Conservation (phyloP, 2,113 vertebrate species). For the Promerops cafer region DNA sequence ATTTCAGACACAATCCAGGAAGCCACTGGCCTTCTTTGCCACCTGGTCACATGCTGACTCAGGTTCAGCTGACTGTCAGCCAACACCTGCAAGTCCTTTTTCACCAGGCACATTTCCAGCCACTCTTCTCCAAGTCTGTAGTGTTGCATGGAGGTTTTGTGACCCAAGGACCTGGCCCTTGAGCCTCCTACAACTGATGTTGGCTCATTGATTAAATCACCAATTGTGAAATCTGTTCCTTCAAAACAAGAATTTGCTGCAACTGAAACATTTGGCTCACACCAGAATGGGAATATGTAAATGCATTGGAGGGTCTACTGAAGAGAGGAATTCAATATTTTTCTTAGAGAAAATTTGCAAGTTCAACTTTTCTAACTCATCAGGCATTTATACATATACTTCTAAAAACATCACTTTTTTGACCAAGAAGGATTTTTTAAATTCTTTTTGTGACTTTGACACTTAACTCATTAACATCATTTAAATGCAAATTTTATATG, state of each 20-base stretch:
- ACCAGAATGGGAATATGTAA: background rate
- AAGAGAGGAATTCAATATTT: background rate
- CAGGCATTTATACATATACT: background rate
- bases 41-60: background rate
- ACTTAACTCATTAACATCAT: background rate
- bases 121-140: background rate
- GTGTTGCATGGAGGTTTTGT: background rate
- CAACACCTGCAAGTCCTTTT: background rate
- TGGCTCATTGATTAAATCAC: background rate
- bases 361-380: background rate
- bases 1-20: background rate
- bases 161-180: background rate
- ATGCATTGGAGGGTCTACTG: accelerated
- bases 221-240: background rate
- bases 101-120: background rate
- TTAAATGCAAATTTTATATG: background rate
- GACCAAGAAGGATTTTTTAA: background rate
- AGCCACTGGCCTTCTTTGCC: background rate
- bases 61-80: background rate
- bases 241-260: background rate
- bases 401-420: background rate
- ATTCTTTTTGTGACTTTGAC: background rate
- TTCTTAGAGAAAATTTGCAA: background rate
- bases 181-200: accelerated
- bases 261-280: background rate